Percentiles rank a stretch among this genome's conserved stretches.
Evolutionary conservation across 2,888 invertebrate species (phyloP).

Genomic region (Lasioglossum morio): DNA sequence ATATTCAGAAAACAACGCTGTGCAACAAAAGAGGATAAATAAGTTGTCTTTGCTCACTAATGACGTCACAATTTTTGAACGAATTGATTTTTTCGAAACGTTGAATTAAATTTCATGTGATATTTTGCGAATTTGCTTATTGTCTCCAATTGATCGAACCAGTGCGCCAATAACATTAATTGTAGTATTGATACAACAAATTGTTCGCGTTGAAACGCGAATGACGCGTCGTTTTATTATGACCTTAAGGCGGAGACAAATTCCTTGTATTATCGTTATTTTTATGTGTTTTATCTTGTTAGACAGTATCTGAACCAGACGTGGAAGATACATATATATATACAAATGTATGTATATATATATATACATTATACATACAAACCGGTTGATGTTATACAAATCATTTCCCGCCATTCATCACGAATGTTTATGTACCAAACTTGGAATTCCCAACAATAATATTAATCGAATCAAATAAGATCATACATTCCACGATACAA

Average conservation of each 20-base stretch:
- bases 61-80: too few relatives aligned
- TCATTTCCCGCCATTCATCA: conserved; percentile 20
- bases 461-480: not conserved
- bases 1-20: too few relatives aligned
- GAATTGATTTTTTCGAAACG: too few relatives aligned
- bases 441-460: not conserved
- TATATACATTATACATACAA: not conserved
- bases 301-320: conserved; percentile 1
- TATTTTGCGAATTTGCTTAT: too few relatives aligned
- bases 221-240: not conserved
- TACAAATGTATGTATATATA: not conserved
- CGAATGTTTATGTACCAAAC: not conserved
- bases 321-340: not conserved
- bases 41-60: too few relatives aligned
- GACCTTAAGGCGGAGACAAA: not conserved
- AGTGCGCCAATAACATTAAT: too few relatives aligned
- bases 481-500: too few relatives aligned
- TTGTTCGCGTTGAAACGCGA: not conserved
- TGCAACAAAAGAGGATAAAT: too few relatives aligned
- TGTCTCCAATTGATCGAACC: too few relatives aligned
- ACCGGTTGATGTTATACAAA: conserved; percentile 4
- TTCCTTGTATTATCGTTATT: not conserved
- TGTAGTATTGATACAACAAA: too few relatives aligned
- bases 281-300: not conserved
- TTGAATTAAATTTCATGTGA: too few relatives aligned